These are phyloP conservation scores for Polymixis flavicincta DNA, from an alignment of 2,888 invertebrate genomes.

Conservation along the genomic window DNA sequence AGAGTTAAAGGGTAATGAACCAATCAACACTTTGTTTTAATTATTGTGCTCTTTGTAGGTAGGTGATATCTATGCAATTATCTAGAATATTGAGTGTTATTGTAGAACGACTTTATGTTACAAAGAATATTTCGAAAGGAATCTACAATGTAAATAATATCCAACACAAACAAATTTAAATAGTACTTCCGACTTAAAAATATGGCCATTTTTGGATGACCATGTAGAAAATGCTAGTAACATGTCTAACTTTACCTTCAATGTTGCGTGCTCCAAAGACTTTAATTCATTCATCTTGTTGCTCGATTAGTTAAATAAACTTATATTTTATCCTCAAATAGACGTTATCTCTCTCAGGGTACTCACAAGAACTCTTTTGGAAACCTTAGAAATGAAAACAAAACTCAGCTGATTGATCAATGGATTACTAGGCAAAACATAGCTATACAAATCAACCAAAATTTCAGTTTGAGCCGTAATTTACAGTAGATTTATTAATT, in stretches of 20 bases:
- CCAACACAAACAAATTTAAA: not conserved
- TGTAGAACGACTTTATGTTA: not conserved
- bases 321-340: slow-evolving; percentile 50
- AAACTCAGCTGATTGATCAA: slow-evolving; percentile 87
- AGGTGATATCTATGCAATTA: not conserved
- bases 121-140: not conserved
- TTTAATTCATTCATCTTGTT: slow-evolving; percentile 96
- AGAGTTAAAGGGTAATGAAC: not conserved
- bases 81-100: not conserved
- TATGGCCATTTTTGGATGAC: slow-evolving; percentile 24
- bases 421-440: slow-evolving; percentile 50
- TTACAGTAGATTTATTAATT: slow-evolving; percentile 14
- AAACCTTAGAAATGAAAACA: slow-evolving; percentile 82
- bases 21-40: not conserved
- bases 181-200: not conserved
- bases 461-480: slow-evolving; percentile 10
- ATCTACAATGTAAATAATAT: not conserved
- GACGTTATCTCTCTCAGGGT: slow-evolving; percentile 14
- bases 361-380: slow-evolving; percentile 44
- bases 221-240: slow-evolving; percentile 35
- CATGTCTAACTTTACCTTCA: slow-evolving; percentile 92
- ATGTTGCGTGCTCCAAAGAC: slow-evolving; percentile 98
- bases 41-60: not conserved
- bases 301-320: slow-evolving; percentile 46
- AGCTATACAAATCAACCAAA: slow-evolving; percentile 61